phyloP scores from a whole-genome alignment of 2,888 invertebrate species.

The Eupithecia inturbata region DNA sequence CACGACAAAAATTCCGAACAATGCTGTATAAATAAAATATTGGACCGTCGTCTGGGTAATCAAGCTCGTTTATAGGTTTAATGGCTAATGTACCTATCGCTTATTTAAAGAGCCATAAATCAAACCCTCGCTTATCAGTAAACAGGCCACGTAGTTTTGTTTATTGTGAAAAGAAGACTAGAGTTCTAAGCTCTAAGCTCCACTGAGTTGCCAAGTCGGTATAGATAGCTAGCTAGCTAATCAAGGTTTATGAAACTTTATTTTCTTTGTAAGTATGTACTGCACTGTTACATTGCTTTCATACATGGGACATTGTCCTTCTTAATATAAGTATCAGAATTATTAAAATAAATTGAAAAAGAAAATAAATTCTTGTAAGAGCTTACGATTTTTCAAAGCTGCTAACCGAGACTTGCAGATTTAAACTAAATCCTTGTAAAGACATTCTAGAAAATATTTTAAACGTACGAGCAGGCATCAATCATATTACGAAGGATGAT shows the following conservation, averaged over 20 bases:
- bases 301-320: not conserved
- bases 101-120: slow-evolving; percentile 26
- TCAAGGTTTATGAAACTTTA: not conserved
- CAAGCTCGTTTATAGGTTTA: slow-evolving; percentile 13
- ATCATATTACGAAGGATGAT: slow-evolving; percentile 28
- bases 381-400: not conserved
- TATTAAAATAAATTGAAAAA: not conserved
- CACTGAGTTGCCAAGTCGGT: slow-evolving; percentile 23
- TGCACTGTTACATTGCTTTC: not conserved
- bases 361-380: not conserved
- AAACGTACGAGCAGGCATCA: slow-evolving; percentile 30
- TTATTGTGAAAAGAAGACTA: slow-evolving; percentile 36
- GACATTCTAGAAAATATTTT: slow-evolving; percentile 19
- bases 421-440: slow-evolving; percentile 10
- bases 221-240: not conserved
- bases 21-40: slow-evolving; percentile 4
- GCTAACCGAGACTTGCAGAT: slow-evolving; percentile 3
- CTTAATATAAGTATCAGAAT: not conserved
- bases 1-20: not conserved
- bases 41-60: not conserved
- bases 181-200: slow-evolving; percentile 31
- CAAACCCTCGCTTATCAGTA: slow-evolving; percentile 23
- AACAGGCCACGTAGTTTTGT: slow-evolving; percentile 35
- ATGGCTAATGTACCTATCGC: slow-evolving; percentile 13
- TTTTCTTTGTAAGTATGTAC: not conserved